phyloP scores from a whole-genome alignment of 2,888 invertebrate species.

The Macaria liturata region DNA sequence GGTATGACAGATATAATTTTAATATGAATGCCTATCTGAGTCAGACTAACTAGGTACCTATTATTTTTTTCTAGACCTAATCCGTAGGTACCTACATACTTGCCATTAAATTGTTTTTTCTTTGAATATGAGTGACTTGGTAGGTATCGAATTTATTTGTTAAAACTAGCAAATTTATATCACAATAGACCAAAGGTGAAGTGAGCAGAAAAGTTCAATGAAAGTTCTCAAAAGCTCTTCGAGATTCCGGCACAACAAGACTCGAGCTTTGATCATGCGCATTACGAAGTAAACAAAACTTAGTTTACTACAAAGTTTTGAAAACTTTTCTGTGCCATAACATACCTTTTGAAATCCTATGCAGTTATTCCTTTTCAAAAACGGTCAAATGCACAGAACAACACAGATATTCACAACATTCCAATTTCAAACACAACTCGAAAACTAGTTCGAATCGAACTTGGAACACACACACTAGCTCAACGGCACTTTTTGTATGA shows the following conservation, averaged over 20 bases:
- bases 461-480: constrained; percentile 49
- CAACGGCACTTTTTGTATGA: constrained; percentile 69
- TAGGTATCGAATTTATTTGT: no score
- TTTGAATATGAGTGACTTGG: no score
- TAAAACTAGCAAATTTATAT: no score
- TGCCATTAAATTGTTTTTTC: no score
- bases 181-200: no score
- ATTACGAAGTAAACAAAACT: constrained; percentile 75
- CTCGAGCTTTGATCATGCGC: constrained; percentile 64
- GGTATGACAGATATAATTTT: no score
- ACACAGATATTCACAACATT: constrained; percentile 79
- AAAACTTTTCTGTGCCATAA: constrained; percentile 56
- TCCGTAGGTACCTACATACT: no score
- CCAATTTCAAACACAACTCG: constrained; percentile 76
- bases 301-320: constrained; percentile 39
- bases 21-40: no score
- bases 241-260: constrained; percentile 4
- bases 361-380: constrained; percentile 53
- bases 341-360: constrained; percentile 58
- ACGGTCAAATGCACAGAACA: constrained; percentile 64
- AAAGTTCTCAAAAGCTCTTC: constrained; percentile 9
- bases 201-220: neutral
- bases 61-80: no score
- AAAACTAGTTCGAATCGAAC: constrained; percentile 74
- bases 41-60: no score